A percentile compares a stretch with the other conserved stretches of the same genome.
These are phyloP conservation scores for Zonitis immaculata DNA, from an alignment of 2,888 invertebrate genomes.

Conservation along the genomic window DNA sequence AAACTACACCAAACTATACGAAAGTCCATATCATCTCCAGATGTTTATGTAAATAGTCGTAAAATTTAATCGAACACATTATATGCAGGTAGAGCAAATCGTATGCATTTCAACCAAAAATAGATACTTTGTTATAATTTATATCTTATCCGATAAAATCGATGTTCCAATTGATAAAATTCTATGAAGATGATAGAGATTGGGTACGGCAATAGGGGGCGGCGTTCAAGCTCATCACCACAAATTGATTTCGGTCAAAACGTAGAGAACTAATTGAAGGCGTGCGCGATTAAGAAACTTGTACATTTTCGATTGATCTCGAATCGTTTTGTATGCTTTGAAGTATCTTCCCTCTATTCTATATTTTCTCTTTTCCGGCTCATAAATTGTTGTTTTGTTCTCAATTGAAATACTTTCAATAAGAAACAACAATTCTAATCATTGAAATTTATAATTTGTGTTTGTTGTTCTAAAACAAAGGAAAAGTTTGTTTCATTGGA, in stretches of 20 bases:
- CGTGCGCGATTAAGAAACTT: background rate
- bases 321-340: background rate
- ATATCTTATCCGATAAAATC: no score
- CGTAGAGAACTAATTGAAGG: background rate
- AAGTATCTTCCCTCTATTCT: background rate
- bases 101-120: slow-evolving; percentile 19
- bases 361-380: background rate
- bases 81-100: slow-evolving; percentile 20
- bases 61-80: slow-evolving; percentile 23
- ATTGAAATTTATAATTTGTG: no score
- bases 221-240: background rate
- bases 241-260: slow-evolving; percentile 1
- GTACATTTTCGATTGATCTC: background rate
- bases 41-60: slow-evolving; percentile 20
- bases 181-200: background rate
- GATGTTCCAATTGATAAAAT: no score
- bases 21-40: slow-evolving; percentile 11
- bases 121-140: slow-evolving; percentile 15
- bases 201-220: background rate
- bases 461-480: no score
- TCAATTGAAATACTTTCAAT: background rate
- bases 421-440: no score
- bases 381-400: background rate
- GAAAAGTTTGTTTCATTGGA: no score
- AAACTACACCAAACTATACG: slow-evolving; percentile 12